Percentiles rank a stretch among this genome's conserved stretches.
phyloP scores from a whole-genome alignment of 1,140 invertebrate species.

The Holotrichia oblita region DNA sequence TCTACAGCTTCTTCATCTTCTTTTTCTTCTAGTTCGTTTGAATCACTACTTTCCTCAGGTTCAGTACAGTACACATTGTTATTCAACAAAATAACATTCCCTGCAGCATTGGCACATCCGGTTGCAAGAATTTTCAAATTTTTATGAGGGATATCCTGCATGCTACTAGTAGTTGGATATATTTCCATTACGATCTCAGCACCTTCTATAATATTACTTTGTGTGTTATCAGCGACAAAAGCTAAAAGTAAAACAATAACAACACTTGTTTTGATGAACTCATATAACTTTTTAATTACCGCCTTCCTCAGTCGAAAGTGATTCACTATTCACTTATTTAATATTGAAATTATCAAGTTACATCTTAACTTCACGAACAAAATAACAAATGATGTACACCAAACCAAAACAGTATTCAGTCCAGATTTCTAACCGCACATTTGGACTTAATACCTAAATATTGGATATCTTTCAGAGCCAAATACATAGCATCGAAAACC shows the following conservation, averaged over 20 bases:
- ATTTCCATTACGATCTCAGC: constrained; percentile 39
- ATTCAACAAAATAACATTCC: constrained; percentile 44
- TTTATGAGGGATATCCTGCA: constrained; percentile 13
- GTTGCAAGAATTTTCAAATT: constrained; percentile 42
- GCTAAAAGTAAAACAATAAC: constrained; percentile 43
- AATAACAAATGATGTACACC: constrained; percentile 42
- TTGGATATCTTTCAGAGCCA: too few species aligned
- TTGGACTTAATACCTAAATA: too few species aligned
- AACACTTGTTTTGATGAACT: constrained; percentile 40
- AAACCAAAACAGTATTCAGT: constrained; percentile 43
- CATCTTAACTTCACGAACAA: constrained; percentile 43
- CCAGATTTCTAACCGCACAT: too few species aligned
- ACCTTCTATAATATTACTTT: constrained; percentile 42
- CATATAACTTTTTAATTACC: constrained; percentile 42
- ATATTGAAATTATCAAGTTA: constrained; percentile 44
- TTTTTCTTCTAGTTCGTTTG: constrained; percentile 40
- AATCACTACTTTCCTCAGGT: constrained; percentile 42
- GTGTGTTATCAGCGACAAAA: constrained; percentile 40
- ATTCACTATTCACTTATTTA: too few species aligned
- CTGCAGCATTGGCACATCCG: constrained; percentile 38
- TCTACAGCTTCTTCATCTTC: constrained; percentile 42
- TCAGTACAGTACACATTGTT: constrained; percentile 38
- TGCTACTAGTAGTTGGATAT: constrained; percentile 40
- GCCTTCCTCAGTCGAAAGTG: constrained; percentile 37
- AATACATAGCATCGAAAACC: too few species aligned